A percentile compares a stretch with the other conserved stretches of the same genome.
These are phyloP conservation scores for Acipenser transmontanus DNA, from an alignment of 2,797 vertebrate species.

Conservation along the genomic window DNA sequence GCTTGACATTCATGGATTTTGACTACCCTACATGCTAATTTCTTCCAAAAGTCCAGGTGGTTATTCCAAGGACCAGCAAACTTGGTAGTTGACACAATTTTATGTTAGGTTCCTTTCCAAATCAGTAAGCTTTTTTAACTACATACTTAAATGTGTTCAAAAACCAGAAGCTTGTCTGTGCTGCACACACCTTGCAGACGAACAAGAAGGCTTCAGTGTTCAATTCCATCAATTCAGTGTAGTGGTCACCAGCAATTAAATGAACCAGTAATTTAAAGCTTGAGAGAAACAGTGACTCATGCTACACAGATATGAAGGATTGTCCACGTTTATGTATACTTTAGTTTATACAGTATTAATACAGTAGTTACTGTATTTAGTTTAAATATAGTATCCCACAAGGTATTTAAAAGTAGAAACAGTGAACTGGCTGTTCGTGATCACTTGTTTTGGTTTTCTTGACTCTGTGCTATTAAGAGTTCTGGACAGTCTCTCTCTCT, in stretches of 20 bases:
- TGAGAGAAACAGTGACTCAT: background rate
- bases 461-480: background rate
- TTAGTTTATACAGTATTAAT: background rate
- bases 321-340: background rate
- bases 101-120: too few species aligned
- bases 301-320: background rate
- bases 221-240: background rate
- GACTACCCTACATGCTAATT: too few species aligned
- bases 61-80: too few species aligned
- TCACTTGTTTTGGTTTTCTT: background rate
- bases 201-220: background rate
- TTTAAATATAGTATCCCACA: background rate
- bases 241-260: background rate
- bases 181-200: too few species aligned
- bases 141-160: too few species aligned
- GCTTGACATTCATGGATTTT: background rate
- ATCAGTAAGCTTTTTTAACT: too few species aligned
- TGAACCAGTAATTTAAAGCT: background rate
- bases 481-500: background rate
- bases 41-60: too few species aligned
- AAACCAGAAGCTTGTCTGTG: too few species aligned
- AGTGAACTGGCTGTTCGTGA: background rate
- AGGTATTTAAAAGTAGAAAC: background rate
- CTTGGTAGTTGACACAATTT: too few species aligned
- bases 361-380: background rate